These are phyloP conservation scores for Heliopora coerulea DNA, from an alignment of 92 coral and sea anemone genomes.

Conservation along the genomic window DNA sequence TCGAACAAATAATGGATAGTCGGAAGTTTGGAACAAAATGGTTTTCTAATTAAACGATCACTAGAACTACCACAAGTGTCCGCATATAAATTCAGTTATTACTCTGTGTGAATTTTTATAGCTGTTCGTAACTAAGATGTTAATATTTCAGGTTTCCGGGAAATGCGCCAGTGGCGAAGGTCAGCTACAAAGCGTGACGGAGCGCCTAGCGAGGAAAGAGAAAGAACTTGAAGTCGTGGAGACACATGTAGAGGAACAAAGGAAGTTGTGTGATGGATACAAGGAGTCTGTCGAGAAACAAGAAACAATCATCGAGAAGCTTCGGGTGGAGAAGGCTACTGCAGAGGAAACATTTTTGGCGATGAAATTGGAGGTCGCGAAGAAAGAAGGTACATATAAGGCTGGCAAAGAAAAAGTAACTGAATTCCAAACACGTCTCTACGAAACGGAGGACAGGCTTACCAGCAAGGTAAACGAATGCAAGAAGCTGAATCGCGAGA, in stretches of 20 bases:
- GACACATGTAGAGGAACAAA: constrained; percentile 35
- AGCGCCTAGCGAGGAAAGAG: constrained; percentile 30
- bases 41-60: too few species aligned
- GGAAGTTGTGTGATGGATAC: constrained; percentile 38
- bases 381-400: constrained; percentile 24
- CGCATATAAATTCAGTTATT: too few species aligned
- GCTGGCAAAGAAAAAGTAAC: constrained; percentile 36
- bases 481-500: constrained; percentile 31
- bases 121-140: too few species aligned
- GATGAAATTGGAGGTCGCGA: constrained; percentile 27
- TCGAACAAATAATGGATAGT: too few species aligned
- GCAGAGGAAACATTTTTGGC: constrained; percentile 24
- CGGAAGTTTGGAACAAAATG: too few species aligned
- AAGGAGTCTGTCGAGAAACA: constrained; percentile 22
- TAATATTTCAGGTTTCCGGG: constrained; percentile 14
- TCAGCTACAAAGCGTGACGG: constrained; percentile 29
- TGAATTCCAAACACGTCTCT: constrained; percentile 32
- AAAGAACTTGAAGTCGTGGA: constrained; percentile 36
- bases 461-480: constrained; percentile 35
- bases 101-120: too few species aligned
- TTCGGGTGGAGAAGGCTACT: constrained; percentile 10
- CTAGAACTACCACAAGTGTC: too few species aligned
- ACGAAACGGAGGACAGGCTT: constrained; percentile 29
- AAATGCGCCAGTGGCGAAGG: constrained; percentile 34
- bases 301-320: constrained; percentile 30